Evolutionary conservation across 2,888 invertebrate species (phyloP).

Genomic region (Epirrhoe alternata): DNA sequence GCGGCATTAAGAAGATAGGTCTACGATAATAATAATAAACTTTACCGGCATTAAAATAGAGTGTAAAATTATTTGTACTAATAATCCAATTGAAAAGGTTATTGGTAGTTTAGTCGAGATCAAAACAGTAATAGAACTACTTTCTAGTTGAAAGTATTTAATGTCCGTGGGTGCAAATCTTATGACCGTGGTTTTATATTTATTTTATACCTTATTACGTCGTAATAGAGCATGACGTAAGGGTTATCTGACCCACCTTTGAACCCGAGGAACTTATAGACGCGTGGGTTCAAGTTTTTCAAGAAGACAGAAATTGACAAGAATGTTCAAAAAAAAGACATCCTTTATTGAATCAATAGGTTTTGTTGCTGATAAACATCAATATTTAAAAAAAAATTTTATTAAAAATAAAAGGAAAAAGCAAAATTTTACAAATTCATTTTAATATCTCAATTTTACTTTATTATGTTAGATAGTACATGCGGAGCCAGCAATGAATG

Average conservation of each 20-base stretch:
- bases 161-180: constrained; percentile 32
- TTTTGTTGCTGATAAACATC: too few species aligned
- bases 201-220: constrained; percentile 8
- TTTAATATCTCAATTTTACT: too few species aligned
- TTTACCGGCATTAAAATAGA: background rate
- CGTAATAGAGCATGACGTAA: background rate
- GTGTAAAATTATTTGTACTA: constrained; percentile 19
- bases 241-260: background rate
- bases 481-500: too few species aligned
- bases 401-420: too few species aligned
- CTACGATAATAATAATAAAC: constrained; percentile 15
- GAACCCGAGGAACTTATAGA: background rate
- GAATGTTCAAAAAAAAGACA: too few species aligned
- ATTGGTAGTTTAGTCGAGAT: constrained; percentile 35
- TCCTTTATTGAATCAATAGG: too few species aligned
- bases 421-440: too few species aligned
- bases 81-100: constrained; percentile 17
- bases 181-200: constrained; percentile 4
- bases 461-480: too few species aligned
- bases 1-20: constrained; percentile 20
- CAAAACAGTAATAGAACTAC: constrained; percentile 40
- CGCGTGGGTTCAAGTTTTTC: background rate
- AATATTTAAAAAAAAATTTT: too few species aligned
- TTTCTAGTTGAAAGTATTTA: constrained; percentile 35
- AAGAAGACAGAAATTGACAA: too few species aligned